Percentiles rank a stretch among this genome's conserved stretches.
phyloP scores from a whole-genome alignment of 2,888 invertebrate genomes.

The Halocaridina rubra region DNA sequence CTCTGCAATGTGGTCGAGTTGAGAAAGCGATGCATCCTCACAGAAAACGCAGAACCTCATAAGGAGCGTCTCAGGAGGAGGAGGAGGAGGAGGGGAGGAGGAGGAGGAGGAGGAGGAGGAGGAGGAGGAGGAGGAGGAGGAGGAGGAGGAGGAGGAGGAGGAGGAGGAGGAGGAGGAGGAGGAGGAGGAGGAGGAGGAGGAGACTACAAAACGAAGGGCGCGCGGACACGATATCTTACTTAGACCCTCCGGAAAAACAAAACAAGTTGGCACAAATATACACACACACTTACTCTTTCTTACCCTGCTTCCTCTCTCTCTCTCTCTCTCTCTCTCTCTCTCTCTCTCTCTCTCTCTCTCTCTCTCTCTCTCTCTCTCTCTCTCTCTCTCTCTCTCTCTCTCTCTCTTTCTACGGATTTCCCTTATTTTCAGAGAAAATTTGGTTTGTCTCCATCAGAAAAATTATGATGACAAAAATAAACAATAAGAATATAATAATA shows the following conservation, averaged over 20 bases:
- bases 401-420: not conserved
- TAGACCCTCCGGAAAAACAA: slow-evolving; percentile 57
- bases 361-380: not conserved
- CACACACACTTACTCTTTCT: not conserved
- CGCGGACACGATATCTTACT: slow-evolving; percentile 52
- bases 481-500: too few species aligned
- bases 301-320: not conserved
- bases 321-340: not conserved
- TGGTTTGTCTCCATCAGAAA: too few species aligned
- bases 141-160: not conserved
- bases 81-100: not conserved
- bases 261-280: slow-evolving; percentile 42
- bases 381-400: not conserved
- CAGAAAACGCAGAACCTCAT: not conserved
- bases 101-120: not conserved
- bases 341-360: not conserved
- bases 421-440: too few species aligned
- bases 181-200: not conserved
- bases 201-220: slow-evolving; percentile 51
- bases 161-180: not conserved
- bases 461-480: too few species aligned
- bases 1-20: too few species aligned
- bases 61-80: too few species aligned
- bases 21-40: not conserved
- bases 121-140: not conserved